Evolutionary conservation across 2,113 vertebrate species (phyloP), one percentile per base, ranked within the genome.

Genomic region (Cinclus cinclus): DNA sequence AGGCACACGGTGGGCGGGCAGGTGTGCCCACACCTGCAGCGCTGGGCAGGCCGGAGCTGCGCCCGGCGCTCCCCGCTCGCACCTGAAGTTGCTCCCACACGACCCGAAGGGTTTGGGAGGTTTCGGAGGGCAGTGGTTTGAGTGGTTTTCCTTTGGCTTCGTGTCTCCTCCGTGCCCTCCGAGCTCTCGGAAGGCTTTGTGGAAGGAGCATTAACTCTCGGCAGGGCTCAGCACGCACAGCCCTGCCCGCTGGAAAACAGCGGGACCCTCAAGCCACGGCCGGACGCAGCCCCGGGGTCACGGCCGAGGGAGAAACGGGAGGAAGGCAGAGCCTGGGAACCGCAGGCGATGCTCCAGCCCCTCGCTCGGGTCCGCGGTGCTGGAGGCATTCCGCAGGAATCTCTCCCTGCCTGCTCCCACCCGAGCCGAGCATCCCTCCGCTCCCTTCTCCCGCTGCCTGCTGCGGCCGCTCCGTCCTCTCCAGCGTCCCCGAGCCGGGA

Each of bases 261-360:
- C 30, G 31, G 37, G 41, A 79, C 75, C 30, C 56, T 22, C 30
- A 1, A 9, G 15, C 17, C 24, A 0, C 13, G 55, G 47, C 37
- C 20, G 30, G 44, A 18, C 31, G 3, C 39, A n/a, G 6, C 50
- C 15, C 7, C 28, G 42, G 21, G 65, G 82, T 82, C 31, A 4
- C 1, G 14, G 15, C 20, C 35, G 4, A 28, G 55, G 20, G 9
- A 49, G 44, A 33, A 8, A 35, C 27, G 14, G 55, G 37, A 52
- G 18, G 37, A 22, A 35, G 67, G 17, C 44, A 31, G 42, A 56
- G 31, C 3, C 30, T 42, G 59, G 3, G 37, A 39, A 18, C 2
- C 6, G 6, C 25, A 2, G 10, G 24, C 1, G 1, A 1, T 23
- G 25, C 35, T 70, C 14, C 83, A 24, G 30, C 1, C 1, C 5